Evolutionary conservation across 2,113 vertebrate species (phyloP).

Genomic region (Oryzias woworae): DNA sequence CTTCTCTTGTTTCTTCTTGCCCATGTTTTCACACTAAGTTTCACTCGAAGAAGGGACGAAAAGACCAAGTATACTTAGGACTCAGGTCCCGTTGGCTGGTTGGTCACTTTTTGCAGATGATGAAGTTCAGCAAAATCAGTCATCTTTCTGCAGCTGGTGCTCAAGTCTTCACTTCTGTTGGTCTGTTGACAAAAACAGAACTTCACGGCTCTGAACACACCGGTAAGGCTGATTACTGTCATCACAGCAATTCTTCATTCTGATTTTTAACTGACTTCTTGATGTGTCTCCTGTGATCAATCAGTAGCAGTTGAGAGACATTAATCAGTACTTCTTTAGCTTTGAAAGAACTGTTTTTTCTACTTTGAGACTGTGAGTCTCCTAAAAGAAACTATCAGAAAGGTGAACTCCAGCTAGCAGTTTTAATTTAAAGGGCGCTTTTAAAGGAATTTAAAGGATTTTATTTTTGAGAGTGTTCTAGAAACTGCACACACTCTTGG

Average conservation of each 20-base stretch:
- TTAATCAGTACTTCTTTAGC: no score
- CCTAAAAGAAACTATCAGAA: no score
- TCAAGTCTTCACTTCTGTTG: neutral
- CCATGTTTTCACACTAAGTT: conserved; percentile 32
- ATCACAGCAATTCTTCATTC: neutral
- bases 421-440: no score
- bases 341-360: no score
- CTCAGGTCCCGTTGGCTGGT: neutral
- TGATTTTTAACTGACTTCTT: neutral
- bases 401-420: no score
- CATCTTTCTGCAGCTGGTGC: conserved; percentile 1
- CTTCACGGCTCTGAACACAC: conserved; percentile 14
- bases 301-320: no score
- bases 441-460: no score
- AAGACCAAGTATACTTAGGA: neutral
- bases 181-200: conserved; percentile 3
- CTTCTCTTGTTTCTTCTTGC: conserved; percentile 53
- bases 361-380: no score
- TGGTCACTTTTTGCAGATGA: neutral
- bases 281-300: neutral
- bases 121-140: neutral
- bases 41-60: conserved; percentile 1
- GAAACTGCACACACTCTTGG: no score
- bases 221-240: conserved; percentile 37
- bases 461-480: no score